These are phyloP conservation scores for human (Homo sapiens) DNA, from an alignment of 2,113 vertebrate species.

Conservation along the genomic window GRCh38 chr3:4797501-4798000, in stretches of 20 bases:
- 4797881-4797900: slow-evolving; percentile 2
- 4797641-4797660: neutral
- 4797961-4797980: neutral
- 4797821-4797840: slow-evolving; percentile 18
- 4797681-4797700: neutral
- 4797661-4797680: neutral
- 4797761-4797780: neutral
- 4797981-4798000: neutral
- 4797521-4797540: rapidly evolving
- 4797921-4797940: slow-evolving; percentile 19
- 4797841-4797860: slow-evolving; percentile 50
- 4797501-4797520: slow-evolving; percentile 39
- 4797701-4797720: neutral
- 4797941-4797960: neutral
- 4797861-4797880: slow-evolving; percentile 39
- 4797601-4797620: neutral
- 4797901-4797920: slow-evolving; percentile 41
- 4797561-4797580: neutral
- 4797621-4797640: neutral
- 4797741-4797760: neutral
- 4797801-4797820: slow-evolving; percentile 51
- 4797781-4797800: neutral
- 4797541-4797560: neutral
- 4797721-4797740: neutral
- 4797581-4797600: neutral